These are phyloP conservation scores for Fragum whitleyi DNA, from an alignment of 2,888 invertebrate species.

Conservation along the genomic window DNA sequence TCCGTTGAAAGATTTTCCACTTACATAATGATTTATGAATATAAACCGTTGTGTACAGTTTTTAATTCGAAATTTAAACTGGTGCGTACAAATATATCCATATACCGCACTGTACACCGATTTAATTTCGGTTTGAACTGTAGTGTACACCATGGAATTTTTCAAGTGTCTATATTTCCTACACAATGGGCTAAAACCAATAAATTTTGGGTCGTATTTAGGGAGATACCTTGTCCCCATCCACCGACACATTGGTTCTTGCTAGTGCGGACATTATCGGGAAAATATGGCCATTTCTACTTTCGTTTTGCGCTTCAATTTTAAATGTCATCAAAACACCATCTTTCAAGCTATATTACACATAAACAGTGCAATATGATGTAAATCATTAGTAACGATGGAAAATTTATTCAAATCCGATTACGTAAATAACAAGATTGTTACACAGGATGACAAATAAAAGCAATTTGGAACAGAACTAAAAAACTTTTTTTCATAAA, in stretches of 20 bases:
- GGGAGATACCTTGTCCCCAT: not conserved
- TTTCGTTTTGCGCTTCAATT: not conserved
- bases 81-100: not conserved
- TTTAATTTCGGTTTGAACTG: not conserved
- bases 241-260: not conserved
- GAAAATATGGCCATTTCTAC: conserved; percentile 4
- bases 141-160: not conserved
- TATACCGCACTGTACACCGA: not conserved
- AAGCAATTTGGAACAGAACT: not conserved
- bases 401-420: not conserved
- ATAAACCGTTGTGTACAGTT: not conserved
- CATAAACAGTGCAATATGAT: not conserved
- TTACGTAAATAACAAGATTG: no score
- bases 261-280: not conserved
- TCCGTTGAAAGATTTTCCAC: no score
- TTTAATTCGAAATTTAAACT: not conserved
- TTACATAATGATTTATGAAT: not conserved
- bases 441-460: not conserved
- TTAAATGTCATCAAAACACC: not conserved
- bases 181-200: not conserved
- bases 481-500: not conserved
- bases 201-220: not conserved
- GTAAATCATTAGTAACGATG: not conserved
- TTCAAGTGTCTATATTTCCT: not conserved
- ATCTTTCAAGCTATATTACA: not conserved